A percentile compares a stretch with the other conserved stretches of the same genome.
Evolutionary conservation across 2,113 vertebrate genomes (phyloP).

Genomic region (Delphinus delphis): DNA sequence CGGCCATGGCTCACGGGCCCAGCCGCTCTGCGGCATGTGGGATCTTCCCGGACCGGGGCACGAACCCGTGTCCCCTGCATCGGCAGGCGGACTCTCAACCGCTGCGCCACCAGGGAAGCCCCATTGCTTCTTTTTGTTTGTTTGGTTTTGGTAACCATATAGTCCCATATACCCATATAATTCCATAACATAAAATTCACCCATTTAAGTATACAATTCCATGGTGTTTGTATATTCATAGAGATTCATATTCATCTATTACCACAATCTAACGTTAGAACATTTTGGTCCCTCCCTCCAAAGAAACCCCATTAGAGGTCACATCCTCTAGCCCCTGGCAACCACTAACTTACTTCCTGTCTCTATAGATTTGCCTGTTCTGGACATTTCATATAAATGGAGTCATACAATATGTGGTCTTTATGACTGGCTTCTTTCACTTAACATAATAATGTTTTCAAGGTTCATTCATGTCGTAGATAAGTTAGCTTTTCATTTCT

Average conservation of each 20-base stretch:
- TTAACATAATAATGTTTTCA: neutral
- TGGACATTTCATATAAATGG: neutral
- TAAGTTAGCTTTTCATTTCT: neutral
- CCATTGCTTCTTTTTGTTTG: too few species aligned
- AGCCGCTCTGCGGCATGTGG: too few species aligned
- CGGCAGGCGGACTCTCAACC: too few species aligned
- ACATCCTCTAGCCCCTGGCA: neutral
- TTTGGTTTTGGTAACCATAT: neutral
- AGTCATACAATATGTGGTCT: neutral
- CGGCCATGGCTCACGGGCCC: too few species aligned
- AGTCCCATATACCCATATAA: neutral
- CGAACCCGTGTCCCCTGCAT: too few species aligned
- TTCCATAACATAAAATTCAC: neutral
- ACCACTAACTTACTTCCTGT: neutral
- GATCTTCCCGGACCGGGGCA: too few species aligned
- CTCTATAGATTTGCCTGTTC: neutral
- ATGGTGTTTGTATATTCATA: neutral
- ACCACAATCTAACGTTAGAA: neutral
- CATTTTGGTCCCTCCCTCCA: neutral
- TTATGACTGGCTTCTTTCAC: neutral
- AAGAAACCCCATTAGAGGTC: neutral
- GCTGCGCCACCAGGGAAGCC: too few species aligned
- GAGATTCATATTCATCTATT: neutral
- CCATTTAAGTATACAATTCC: neutral
- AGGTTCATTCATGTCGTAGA: neutral